Conservation (phyloP, 2,888 invertebrate species). For the Choristoneura rosaceana region DNA sequence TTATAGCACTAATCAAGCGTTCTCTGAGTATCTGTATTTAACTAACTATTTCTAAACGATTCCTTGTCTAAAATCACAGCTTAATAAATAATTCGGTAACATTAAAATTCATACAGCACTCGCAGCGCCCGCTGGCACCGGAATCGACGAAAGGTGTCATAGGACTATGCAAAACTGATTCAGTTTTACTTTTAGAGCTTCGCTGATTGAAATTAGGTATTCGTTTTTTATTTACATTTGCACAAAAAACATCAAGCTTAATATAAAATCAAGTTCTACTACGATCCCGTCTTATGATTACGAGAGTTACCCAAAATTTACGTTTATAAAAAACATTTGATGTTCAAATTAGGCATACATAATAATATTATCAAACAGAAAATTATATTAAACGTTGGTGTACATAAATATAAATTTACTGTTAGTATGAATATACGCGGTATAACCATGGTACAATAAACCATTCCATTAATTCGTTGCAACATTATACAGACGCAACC, state of each 20-base stretch:
- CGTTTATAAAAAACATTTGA: not conserved
- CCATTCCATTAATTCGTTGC: constrained; percentile 35
- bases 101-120: not conserved
- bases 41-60: not conserved
- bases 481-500: constrained; percentile 25
- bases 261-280: not conserved
- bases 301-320: not conserved
- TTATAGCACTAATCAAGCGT: not conserved
- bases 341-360: not conserved
- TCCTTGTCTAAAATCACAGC: not conserved
- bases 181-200: not conserved
- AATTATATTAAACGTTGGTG: not conserved
- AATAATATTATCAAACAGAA: not conserved
- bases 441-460: constrained; percentile 14
- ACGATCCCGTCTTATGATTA: not conserved
- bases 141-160: not conserved
- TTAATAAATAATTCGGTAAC: not conserved
- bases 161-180: not conserved
- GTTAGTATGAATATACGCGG: not conserved
- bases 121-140: not conserved
- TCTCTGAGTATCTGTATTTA: not conserved
- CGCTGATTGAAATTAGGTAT: not conserved
- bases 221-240: not conserved
- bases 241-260: not conserved
- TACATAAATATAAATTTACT: not conserved